Evolutionary conservation across 2,113 vertebrate genomes (phyloP).

Genomic region (Gallinago jamesoni): DNA sequence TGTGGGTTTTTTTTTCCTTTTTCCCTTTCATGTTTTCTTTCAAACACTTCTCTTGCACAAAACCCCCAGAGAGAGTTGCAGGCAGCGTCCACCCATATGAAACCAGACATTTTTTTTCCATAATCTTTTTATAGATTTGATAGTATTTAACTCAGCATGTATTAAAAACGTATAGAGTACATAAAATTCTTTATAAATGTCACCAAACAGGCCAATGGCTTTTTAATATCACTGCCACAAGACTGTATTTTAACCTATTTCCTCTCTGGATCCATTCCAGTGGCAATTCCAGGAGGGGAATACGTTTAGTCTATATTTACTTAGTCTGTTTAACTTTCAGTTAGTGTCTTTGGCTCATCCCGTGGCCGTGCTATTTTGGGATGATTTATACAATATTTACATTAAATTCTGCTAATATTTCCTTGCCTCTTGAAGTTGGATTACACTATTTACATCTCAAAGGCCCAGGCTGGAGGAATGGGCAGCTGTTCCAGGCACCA

Average conservation of each 20-base stretch:
- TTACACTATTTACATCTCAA: conserved; percentile 68
- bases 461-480: conserved; percentile 46
- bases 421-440: conserved; percentile 65
- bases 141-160: conserved; percentile 52
- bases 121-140: conserved; percentile 60
- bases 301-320: conserved; percentile 71
- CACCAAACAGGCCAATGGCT: conserved; percentile 32
- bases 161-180: conserved; percentile 54
- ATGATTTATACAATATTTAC: conserved; percentile 73
- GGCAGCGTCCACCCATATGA: conserved; percentile 13
- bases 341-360: conserved; percentile 71
- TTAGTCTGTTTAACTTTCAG: conserved; percentile 64
- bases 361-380: conserved; percentile 58
- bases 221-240: conserved; percentile 59
- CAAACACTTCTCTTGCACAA: conserved; percentile 23
- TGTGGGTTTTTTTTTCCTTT: neutral
- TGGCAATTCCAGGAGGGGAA: conserved; percentile 64
- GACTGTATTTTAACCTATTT: conserved; percentile 62
- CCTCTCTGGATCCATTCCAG: conserved; percentile 57
- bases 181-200: conserved; percentile 57
- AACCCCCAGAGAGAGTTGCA: conserved; percentile 35
- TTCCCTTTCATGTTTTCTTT: conserved; percentile 40
- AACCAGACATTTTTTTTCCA: conserved; percentile 54
- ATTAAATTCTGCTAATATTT: conserved; percentile 71
- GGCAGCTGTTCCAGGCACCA: conserved; percentile 62